Evolutionary conservation across 2,888 invertebrate species (phyloP), one percentile per base, ranked within the genome.

Genomic region (Scaptodrosophila latifasciaeformis): DNA sequence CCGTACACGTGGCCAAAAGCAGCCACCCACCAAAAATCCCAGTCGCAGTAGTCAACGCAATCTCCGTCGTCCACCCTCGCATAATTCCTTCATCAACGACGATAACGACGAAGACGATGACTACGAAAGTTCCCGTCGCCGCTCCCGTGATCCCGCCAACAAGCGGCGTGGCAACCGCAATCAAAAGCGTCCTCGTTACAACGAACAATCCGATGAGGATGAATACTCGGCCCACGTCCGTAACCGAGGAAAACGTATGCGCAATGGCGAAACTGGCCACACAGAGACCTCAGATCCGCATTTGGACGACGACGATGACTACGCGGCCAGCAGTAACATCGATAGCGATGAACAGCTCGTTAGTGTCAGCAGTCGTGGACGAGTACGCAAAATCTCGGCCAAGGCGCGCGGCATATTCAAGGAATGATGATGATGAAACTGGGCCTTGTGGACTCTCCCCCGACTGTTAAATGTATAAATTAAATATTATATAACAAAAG

Each of bases 301-400:
- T 3, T 42, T 31, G 19, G 48, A 57, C 6, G 51, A 59, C 31
- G 50, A 29, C 6, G 42, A 39, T 7, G 55, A 43, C 6, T 39
- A 42, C 13, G 72, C 62, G 9, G 71, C 67, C 12, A 77, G 63
- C 9, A 66, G 65, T 45, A 66, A 78, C 21, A 70, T 55, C 21
- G 82, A 81, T 12, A 83, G 81, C 48, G 81, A 81, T 40, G 84
- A 82, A 40, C 84, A 83, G 49, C 67, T 86, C 56, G 86, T 89
- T 42, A 90, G 89, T 70, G 90, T 92, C 27, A 93, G 93, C 82
- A 95, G 95, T 72, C 89, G 96, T 48, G 96, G 96, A 2, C 90
- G 96, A 35, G 90, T 96, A 51, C 89, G 96, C 48, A 93, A 92
- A 85, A 90, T 95, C 70, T 95, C 95, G 19, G 91, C 93, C 52